Evolutionary conservation across 2,113 vertebrate genomes (phyloP), one percentile per base, ranked within the genome.

Genomic region (Colistium nudipinnis): DNA sequence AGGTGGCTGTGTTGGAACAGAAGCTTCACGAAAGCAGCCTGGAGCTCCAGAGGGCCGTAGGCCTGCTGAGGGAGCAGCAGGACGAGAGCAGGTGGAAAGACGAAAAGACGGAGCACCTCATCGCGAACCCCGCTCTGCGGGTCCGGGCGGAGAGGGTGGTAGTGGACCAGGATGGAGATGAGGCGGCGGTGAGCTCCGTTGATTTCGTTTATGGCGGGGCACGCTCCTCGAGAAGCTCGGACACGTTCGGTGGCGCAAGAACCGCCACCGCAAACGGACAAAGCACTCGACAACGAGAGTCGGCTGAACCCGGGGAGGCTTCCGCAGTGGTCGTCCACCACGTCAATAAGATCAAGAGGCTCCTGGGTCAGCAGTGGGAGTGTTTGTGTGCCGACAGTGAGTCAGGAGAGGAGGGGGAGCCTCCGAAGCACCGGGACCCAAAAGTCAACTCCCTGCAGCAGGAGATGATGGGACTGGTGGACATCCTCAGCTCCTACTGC

Each of bases 301-400:
- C 61, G 48, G 36, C 24, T 22, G 72, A 54, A 25, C 14, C 43
- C 10, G 53, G 63, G 36, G 47, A 47, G 1, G 17, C 36, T 22
- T 57, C 60, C 20, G 52, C 31, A 0, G 59, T 25, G 54, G 74
- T 73, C 0, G 14, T 76, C 49, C 93, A 93, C 11, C 96, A 97
- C 0, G 93, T 99, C 2, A 92, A 90, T 57, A 95, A 92, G 89
- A 95, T 99, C 80, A 94, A 95, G 82, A 91, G 90, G 57, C 95
- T 99, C 11, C 84, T 99, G 62, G 92, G 97, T 69, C 93, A 98
- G 82, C 98, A 99, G 87, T 98, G 96, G 97, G 92, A 89, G 65
- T 96, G 93, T 80, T 81, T 98, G 81, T 95, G 96, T 84, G 91
- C 91, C 0, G 90, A 93, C 35, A 47, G 6, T 2, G 90, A 93